Base-by-base conservation (phyloP, 2,797 vertebrate genomes). In the Rhinatrema bivittatum region DNA sequence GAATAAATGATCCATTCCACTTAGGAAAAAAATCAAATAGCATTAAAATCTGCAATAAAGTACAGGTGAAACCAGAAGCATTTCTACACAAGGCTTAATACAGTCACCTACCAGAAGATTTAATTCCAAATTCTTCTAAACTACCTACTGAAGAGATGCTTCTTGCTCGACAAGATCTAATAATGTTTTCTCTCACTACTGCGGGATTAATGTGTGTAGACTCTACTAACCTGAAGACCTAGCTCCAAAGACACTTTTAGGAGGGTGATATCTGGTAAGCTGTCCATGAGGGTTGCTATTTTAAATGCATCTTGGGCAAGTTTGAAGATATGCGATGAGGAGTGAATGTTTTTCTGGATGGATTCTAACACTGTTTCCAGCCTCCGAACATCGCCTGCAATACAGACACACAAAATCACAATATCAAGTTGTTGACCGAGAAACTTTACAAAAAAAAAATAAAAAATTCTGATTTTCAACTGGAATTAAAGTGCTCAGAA, bases 291-390 rank as follows among this genome's bases (percentile, higher is more conserved):
- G 12, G 94, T 97, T 69, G 93, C 94, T 56, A 98, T 98, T 86
- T 98, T 98, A 81, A 97, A 98, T 53, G 94, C 94, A 57, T 98
- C 94, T 60, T 98, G 94, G 65, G 94, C 94, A 74, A 98, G 90
- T 76, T 98, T 98, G 81, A 98, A 98, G 74, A 93, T 94, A 69
- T 94, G 90, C 13, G 91, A 92, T 48, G 94, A 98, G 43, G 94
- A 91, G 80, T 93, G 89, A 54, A 97, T 94, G 73, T 96, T 97
- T 77, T 98, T 98, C 86, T 98, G 94, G 57, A 93, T 92, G 62
- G 94, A 97, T 82, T 98, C 93, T 87, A 97, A 88, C 61, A 98
- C 90, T 68, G 89, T 91, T 82, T 93, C 86, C 46, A 96, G 74
- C 48, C 84, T 88, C 56, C 83, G 86, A 79, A 93, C 90, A 70